Conservation (phyloP, 92 coral and sea anemone genomes). For the Zoanthus sociatus region DNA sequence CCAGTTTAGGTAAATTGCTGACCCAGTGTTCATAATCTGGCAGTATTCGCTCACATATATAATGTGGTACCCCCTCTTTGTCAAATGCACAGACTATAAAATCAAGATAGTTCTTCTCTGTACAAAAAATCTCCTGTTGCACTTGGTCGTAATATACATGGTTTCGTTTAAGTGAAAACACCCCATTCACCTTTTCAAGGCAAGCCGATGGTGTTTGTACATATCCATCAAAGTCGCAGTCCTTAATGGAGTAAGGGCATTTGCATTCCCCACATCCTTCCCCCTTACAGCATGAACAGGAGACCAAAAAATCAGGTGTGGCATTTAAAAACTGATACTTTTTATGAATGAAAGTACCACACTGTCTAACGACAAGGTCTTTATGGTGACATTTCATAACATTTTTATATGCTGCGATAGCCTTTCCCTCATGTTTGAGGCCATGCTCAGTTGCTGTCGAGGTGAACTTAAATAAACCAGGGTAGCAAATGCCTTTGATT, state of each 20-base stretch:
- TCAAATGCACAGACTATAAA: slow-evolving; percentile 59
- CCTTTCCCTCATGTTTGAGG: slow-evolving; percentile 29
- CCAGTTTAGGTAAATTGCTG: slow-evolving; percentile 53
- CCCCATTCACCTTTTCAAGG: slow-evolving; percentile 49
- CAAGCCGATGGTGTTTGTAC: slow-evolving; percentile 26
- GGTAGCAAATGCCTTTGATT: slow-evolving; percentile 45
- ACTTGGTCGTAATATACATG: slow-evolving; percentile 63
- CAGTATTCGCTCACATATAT: slow-evolving; percentile 39
- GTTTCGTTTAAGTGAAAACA: slow-evolving; percentile 49
- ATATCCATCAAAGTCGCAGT: slow-evolving; percentile 43
- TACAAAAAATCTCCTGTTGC: slow-evolving; percentile 60
- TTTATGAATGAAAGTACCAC: slow-evolving; percentile 52
- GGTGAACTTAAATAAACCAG: background rate
- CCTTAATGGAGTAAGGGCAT: slow-evolving; percentile 34
- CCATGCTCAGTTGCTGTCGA: slow-evolving; percentile 44
- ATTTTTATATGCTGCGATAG: slow-evolving; percentile 29
- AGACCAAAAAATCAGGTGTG: slow-evolving; percentile 40
- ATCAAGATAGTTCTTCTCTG: slow-evolving; percentile 52
- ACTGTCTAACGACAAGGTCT: slow-evolving; percentile 38
- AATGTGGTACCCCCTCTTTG: slow-evolving; percentile 15
- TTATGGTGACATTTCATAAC: slow-evolving; percentile 35
- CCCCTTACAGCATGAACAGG: slow-evolving; percentile 51
- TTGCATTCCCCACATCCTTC: slow-evolving; percentile 53
- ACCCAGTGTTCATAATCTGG: slow-evolving; percentile 55
- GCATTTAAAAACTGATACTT: slow-evolving; percentile 44